Conservation (phyloP, 30 jellyfish, hydroid and myxozoan species). For the Nemopilema nomurai region DNA sequence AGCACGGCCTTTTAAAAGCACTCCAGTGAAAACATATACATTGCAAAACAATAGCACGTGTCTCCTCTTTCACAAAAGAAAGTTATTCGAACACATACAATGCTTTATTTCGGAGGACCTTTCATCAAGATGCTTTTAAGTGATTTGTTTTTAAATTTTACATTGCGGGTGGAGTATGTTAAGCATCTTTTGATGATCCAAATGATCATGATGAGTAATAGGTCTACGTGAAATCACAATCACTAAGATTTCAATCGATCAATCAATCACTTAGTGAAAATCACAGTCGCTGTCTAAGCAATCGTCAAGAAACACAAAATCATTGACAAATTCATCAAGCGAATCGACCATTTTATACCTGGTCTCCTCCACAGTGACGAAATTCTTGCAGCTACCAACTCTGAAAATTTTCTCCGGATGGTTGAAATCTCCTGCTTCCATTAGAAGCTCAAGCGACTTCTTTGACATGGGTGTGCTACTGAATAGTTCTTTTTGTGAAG, state of each 20-base stretch:
- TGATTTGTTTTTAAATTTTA: too few relatives aligned
- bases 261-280: constrained; percentile 68
- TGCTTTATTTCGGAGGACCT: too few relatives aligned
- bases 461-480: constrained; percentile 24
- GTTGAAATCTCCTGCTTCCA: constrained; percentile 42
- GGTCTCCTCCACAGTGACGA: constrained; percentile 11
- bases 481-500: constrained; percentile 41
- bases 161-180: too few relatives aligned
- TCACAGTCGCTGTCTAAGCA: constrained; percentile 60
- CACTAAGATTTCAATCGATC: too few relatives aligned
- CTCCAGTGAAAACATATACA: background rate
- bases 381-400: constrained; percentile 58
- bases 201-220: too few relatives aligned
- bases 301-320: constrained; percentile 64
- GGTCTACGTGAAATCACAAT: too few relatives aligned
- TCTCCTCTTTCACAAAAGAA: too few relatives aligned
- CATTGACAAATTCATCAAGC: constrained; percentile 70
- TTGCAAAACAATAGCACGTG: background rate
- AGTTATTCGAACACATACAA: too few relatives aligned
- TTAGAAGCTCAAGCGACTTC: constrained; percentile 18
- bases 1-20: too few relatives aligned
- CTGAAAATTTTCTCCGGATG: constrained; percentile 35
- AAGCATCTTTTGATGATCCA: too few relatives aligned
- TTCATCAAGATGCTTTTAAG: too few relatives aligned
- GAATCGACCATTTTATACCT: constrained; percentile 30